Evolutionary conservation across 2,888 invertebrate genomes (phyloP).

Genomic region (Alitta virens): DNA sequence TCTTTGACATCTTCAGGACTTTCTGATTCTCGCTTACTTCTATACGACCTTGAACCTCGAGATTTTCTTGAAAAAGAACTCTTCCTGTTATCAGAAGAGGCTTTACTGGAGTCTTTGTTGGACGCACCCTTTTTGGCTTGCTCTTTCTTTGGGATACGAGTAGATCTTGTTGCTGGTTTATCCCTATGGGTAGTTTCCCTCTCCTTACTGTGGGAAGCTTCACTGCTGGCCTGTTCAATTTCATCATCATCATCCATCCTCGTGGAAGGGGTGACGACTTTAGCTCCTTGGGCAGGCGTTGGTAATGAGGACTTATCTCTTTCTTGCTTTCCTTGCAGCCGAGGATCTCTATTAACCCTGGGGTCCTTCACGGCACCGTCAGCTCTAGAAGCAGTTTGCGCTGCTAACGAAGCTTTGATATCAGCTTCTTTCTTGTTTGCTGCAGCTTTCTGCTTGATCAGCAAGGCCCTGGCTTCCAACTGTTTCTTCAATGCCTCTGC

Average conservation of each 20-base stretch:
- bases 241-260: too few species aligned
- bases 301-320: too few species aligned
- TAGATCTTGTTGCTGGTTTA: constrained; percentile 72
- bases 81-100: neutral
- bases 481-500: neutral
- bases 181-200: too few species aligned
- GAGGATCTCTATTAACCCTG: too few species aligned
- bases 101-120: constrained; percentile 63
- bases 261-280: too few species aligned
- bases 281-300: too few species aligned
- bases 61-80: neutral
- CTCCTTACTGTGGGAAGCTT: too few species aligned
- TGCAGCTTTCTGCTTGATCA: constrained; percentile 5
- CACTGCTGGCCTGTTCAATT: too few species aligned
- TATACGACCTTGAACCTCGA: neutral
- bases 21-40: neutral
- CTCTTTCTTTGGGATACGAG: constrained; percentile 82
- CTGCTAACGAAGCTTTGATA: neutral
- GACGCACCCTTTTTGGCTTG: constrained; percentile 80
- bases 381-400: too few species aligned
- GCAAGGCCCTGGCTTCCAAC: neutral
- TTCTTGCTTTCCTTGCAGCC: too few species aligned
- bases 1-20: neutral
- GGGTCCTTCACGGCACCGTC: too few species aligned
- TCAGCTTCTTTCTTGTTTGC: constrained; percentile 7